Evolutionary conservation across 2,113 vertebrate species (phyloP).

Genomic region (Cricetomys ansorgei): DNA sequence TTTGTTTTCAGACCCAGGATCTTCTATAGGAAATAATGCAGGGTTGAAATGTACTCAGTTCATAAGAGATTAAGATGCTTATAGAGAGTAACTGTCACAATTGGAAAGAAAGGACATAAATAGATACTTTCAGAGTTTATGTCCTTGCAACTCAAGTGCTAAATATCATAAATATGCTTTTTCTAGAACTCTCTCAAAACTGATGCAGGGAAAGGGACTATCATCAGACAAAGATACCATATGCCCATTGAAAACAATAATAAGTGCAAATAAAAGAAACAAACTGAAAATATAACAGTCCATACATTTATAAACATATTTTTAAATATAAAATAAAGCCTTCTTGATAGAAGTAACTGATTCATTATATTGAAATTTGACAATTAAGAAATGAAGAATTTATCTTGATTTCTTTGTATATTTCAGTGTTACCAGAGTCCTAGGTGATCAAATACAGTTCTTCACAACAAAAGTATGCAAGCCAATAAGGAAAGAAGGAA

Average conservation of each 20-base stretch:
- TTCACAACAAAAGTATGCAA: constrained; percentile 21
- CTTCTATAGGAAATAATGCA: neutral
- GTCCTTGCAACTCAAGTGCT: neutral
- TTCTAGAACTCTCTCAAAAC: constrained; percentile 30
- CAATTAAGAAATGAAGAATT: neutral
- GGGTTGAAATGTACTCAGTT: constrained; percentile 7
- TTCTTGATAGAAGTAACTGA: neutral
- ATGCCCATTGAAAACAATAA: constrained; percentile 41
- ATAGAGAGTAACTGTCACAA: constrained; percentile 25
- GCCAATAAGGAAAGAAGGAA: neutral
- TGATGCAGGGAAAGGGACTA: neutral
- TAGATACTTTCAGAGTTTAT: constrained; percentile 20
- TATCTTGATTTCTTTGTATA: neutral
- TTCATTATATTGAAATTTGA: neutral
- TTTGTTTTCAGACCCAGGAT: constrained; percentile 16
- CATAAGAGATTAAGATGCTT: constrained; percentile 19
- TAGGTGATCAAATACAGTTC: constrained; percentile 10
- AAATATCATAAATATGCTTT: constrained; percentile 15
- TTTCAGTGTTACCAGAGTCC: neutral
- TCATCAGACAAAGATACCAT: neutral
- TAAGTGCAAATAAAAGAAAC: neutral
- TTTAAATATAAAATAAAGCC: neutral
- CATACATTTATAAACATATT: neutral
- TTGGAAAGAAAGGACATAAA: neutral
- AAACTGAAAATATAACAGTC: neutral